Evolutionary conservation across 2,113 vertebrate species (phyloP), one percentile per base, ranked within the genome.

Genomic region (Gulo gulo): DNA sequence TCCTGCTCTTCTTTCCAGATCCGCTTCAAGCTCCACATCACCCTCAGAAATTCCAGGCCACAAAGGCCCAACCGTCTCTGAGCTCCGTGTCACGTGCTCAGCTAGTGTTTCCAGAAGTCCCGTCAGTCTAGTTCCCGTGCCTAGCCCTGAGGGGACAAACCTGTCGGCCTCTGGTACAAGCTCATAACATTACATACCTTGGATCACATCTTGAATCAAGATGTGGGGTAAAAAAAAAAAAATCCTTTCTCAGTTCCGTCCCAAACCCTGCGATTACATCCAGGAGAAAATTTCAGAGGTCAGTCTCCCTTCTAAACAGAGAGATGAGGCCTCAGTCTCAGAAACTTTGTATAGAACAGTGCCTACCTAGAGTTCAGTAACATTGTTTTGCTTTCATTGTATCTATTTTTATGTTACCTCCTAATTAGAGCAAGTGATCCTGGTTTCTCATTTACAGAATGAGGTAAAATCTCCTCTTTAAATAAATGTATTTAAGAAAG

Each of bases 381-480:
- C 36, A 59, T 13, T 78, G 31, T 71, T 88, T 95, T 91, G 39
- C 47, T 80, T 69, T 84, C 34, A 29, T 91, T 73, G 1, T 61
- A 23, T 65, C 45, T 93, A 1, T 67, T 91, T 86, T 83, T 88
- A n/a, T 78, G 36, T 47, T 63, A 76, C 31, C 39, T 94, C 61
- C 61, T 84, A 88, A 42, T 67, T 80, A 39, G 59, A 67, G 29
- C 39, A 67, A 52, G 8, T n/a, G 63, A 15, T 55, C 31, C 39
- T 91, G 24, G 42, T 76, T 97, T 97, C 47, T 36, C 80, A 24
- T 42, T 69, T 96, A 84, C 11, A 85, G 31, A 93, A 16, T 63
- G 50, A 95, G 34, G 11, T 57, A 20, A 36, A 45, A 18, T 42
- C 79, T 94, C 24, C 34, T 91, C 61, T 91, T 82, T 29, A 61